phyloP scores from a whole-genome alignment of 1,140 invertebrate species.

The Drosophila asahinai region DNA sequence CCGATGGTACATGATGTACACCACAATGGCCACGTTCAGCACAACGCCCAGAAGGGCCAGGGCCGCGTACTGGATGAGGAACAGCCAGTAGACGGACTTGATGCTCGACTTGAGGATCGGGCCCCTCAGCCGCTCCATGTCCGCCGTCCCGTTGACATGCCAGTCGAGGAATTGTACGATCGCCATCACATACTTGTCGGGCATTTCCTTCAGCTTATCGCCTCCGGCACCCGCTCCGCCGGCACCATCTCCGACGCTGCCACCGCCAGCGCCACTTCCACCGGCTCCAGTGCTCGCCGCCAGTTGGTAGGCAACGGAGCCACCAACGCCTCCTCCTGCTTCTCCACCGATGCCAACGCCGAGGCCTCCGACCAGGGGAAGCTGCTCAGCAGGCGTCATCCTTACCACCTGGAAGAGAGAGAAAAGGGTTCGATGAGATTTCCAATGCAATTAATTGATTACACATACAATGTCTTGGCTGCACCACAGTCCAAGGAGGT shows the following conservation, averaged over 20 bases:
- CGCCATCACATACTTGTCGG: slow-evolving; percentile 75
- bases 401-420: slow-evolving; percentile 51
- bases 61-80: slow-evolving; percentile 88
- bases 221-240: slow-evolving; percentile 47
- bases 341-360: neutral
- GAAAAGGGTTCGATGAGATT: neutral
- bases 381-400: slow-evolving; percentile 68
- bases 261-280: neutral
- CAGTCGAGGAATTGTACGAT: slow-evolving; percentile 73
- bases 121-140: slow-evolving; percentile 69
- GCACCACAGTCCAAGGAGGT: too few species aligned
- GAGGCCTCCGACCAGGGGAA: slow-evolving; percentile 31
- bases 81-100: slow-evolving; percentile 87
- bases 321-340: neutral
- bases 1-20: slow-evolving; percentile 87
- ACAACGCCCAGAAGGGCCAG: slow-evolving; percentile 87
- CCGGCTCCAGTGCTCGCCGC: slow-evolving; percentile 39
- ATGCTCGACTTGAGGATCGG: slow-evolving; percentile 85
- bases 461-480: neutral
- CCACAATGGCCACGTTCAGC: slow-evolving; percentile 87
- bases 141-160: slow-evolving; percentile 67
- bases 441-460: slow-evolving; percentile 1
- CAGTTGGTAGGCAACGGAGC: slow-evolving; percentile 36
- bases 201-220: slow-evolving; percentile 68
- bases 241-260: slow-evolving; percentile 37